Evolutionary conservation across 2,113 vertebrate species (phyloP), one percentile per base, ranked within the genome.

Genomic region (Phyllostomus discolor): DNA sequence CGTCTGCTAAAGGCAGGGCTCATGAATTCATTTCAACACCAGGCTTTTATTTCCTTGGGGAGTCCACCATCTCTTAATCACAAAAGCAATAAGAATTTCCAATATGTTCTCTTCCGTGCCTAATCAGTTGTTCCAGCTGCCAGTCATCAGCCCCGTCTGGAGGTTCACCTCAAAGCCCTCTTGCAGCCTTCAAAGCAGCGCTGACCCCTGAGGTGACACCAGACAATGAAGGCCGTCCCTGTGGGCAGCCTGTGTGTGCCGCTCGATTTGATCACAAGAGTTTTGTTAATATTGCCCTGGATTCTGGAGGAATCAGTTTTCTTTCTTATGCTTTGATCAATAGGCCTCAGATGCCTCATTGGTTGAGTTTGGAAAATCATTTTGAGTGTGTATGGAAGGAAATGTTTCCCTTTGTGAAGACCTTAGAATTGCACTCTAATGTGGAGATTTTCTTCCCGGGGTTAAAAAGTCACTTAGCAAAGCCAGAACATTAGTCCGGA

Each of bases 91-190:
- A 96, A 96, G 87, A 93, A 86, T 97, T 96, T 97, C 93, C 89
- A 96, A 28, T 96, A 52, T 91, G 91, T 95, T 91, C 83, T 93
- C 79, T 64, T 88, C 97, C 89, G 28, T 96, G 88, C 78, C 94
- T 95, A 97, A 97, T 97, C 98, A 96, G 84, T 97, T 97, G 89
- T 94, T 97, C 72, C 72, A 88, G 92, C 89, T 97, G 95, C 79
- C 97, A 94, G n/a, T 97, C 96, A 96, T 50, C 95, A 75, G 31
- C 48, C 67, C 28, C 35, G 52, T 91, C 90, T 90, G 70, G 84
- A 96, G 92, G 64, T 48, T 94, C 79, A 84, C 69, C 95, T 78
- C 73, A 96, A 97, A 97, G 94, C 94, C 52, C n/a, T 95, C 83
- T 93, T 92, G 69, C 43, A 97, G 94, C 88, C 88, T 95, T 88